Evolutionary conservation across 2,797 vertebrate genomes (phyloP).

Genomic region (Sarcoramphus papa): DNA sequence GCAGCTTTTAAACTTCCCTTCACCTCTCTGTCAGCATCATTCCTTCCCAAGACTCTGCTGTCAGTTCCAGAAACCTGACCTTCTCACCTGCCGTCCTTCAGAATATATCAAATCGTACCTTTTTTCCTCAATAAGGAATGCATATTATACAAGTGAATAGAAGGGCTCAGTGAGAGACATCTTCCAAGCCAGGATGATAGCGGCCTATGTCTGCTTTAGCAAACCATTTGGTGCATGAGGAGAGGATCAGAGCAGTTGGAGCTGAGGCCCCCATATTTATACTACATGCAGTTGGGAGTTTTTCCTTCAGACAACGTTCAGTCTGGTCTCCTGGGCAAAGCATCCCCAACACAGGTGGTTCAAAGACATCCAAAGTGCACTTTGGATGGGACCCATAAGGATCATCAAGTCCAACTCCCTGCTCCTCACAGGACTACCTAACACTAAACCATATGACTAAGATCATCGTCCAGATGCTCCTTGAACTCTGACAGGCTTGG

Average conservation of each 20-base stretch:
- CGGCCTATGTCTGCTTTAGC: neutral
- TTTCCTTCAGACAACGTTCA: neutral
- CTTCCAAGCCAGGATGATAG: neutral
- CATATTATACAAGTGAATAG: neutral
- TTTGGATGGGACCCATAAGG: accelerated
- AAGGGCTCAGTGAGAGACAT: neutral
- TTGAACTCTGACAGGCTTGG: too few relatives aligned
- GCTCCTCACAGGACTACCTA: too few relatives aligned
- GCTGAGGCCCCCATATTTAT: neutral
- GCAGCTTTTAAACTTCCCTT: neutral
- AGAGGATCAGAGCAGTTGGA: too few relatives aligned
- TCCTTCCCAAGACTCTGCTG: neutral
- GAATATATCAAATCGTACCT: neutral
- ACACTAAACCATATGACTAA: too few relatives aligned
- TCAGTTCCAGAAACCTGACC: neutral
- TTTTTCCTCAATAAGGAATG: neutral
- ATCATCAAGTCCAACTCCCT: too few relatives aligned
- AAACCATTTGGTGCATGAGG: too few relatives aligned
- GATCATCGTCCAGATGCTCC: too few relatives aligned
- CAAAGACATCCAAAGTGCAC: neutral
- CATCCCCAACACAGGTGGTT: neutral
- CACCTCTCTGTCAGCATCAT: neutral
- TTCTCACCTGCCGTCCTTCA: neutral
- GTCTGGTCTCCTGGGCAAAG: neutral
- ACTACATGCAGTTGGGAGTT: neutral